Evolutionary conservation across 2,888 invertebrate species (phyloP).

Genomic region (Xylocampa areola): DNA sequence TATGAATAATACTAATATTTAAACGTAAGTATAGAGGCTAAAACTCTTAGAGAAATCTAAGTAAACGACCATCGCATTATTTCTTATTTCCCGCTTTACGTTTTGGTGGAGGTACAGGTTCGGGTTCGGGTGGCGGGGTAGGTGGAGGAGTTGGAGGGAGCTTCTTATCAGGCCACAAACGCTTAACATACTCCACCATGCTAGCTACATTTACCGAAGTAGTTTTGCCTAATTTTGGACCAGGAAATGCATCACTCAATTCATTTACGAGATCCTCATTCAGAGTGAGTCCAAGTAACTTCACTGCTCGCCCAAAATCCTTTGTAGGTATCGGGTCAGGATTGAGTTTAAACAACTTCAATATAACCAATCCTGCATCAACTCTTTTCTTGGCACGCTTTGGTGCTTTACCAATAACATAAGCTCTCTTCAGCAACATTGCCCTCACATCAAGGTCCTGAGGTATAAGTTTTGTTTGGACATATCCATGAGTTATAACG

Average conservation of each 20-base stretch:
- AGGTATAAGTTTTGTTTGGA: conserved; percentile 45
- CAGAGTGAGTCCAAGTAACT: conserved; percentile 53
- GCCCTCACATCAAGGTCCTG: conserved; percentile 58
- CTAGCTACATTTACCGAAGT: conserved; percentile 46
- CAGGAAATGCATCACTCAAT: conserved; percentile 60
- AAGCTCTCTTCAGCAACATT: conserved; percentile 66
- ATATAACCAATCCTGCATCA: conserved; percentile 66
- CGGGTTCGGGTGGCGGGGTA: conserved; percentile 37
- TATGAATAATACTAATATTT: conserved; percentile 7
- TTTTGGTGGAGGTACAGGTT: conserved; percentile 21
- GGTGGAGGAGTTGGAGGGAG: conserved; percentile 69
- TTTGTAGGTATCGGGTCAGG: conserved; percentile 50
- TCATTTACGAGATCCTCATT: conserved; percentile 62
- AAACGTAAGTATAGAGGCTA: conserved; percentile 14
- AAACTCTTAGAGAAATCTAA: conserved; percentile 9
- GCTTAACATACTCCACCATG: conserved; percentile 67
- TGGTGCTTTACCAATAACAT: conserved; percentile 58
- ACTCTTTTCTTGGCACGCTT: conserved; percentile 60
- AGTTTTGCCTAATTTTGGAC: conserved; percentile 58
- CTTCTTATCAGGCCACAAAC: conserved; percentile 72
- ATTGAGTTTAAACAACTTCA: conserved; percentile 30
- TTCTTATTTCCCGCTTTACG: conserved; percentile 35
- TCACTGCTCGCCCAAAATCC: conserved; percentile 55
- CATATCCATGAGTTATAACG: conserved; percentile 63
- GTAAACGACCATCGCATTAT: conserved; percentile 30